A percentile compares a stretch with the other conserved stretches of the same genome.
These are phyloP conservation scores for Pluvialis apricaria DNA, from an alignment of 2,113 vertebrate genomes.

Conservation along the genomic window DNA sequence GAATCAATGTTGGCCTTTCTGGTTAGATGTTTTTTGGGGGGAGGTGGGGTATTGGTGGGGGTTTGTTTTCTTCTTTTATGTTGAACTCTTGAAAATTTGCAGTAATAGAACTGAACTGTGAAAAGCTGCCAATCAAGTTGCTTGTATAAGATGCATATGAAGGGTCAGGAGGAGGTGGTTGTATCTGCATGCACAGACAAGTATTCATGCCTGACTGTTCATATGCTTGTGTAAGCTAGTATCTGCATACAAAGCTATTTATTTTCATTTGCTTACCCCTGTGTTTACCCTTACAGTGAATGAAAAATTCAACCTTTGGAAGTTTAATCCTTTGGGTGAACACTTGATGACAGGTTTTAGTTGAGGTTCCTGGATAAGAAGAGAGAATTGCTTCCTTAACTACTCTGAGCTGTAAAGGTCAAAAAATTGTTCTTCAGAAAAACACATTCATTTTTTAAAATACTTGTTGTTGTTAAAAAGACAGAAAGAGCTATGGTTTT, in stretches of 20 bases:
- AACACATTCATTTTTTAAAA: neutral
- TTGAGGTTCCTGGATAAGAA: neutral
- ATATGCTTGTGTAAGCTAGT: neutral
- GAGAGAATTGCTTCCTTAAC: neutral
- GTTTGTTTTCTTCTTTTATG: neutral
- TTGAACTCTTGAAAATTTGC: neutral
- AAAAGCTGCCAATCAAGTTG: neutral
- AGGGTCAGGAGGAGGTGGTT: neutral
- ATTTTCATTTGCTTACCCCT: neutral
- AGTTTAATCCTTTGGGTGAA: neutral
- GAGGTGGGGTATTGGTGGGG: fast-evolving
- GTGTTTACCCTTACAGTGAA: neutral
- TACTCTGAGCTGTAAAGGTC: neutral
- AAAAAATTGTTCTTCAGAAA: neutral
- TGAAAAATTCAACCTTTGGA: neutral
- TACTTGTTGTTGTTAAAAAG: neutral
- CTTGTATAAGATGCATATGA: neutral
- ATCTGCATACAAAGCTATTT: neutral
- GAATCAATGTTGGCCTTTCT: neutral
- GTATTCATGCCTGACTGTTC: neutral
- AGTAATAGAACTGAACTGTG: neutral
- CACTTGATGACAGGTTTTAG: slow-evolving; percentile 9
- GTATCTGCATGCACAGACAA: neutral
- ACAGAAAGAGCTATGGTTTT: neutral
- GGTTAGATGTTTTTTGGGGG: neutral